Evolutionary conservation across 1,140 invertebrate genomes (phyloP).

Genomic region (Drosophila ercepeae): DNA sequence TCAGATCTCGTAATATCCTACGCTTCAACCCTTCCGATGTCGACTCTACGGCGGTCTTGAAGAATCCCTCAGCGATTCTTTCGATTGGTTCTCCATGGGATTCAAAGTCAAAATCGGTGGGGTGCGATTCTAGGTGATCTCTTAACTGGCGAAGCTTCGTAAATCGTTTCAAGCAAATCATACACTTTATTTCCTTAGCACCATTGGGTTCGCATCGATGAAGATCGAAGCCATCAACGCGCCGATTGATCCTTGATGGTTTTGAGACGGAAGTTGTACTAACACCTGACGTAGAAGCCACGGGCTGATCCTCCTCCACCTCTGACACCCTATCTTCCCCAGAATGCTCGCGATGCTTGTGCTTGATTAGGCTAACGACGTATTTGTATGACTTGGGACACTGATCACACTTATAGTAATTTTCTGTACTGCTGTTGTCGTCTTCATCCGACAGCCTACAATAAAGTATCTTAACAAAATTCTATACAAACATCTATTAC

Average conservation of each 20-base stretch:
- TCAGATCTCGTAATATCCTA: conserved; percentile 54
- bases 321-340: conserved; percentile 19
- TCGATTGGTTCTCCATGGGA: conserved; percentile 63
- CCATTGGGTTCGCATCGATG: conserved; percentile 66
- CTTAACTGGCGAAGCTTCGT: conserved; percentile 54
- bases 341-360: conserved; percentile 55
- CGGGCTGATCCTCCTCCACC: conserved; percentile 24
- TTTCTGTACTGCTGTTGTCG: conserved; percentile 35
- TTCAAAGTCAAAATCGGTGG: conserved; percentile 54
- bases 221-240: conserved; percentile 56
- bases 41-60: conserved; percentile 65
- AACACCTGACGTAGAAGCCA: conserved; percentile 33
- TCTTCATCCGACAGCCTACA: conserved; percentile 60
- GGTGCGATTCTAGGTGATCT: conserved; percentile 50
- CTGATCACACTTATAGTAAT: conserved; percentile 68
- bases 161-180: conserved; percentile 65
- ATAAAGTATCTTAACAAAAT: not conserved
- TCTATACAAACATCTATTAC: not conserved
- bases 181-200: conserved; percentile 65
- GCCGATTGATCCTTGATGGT: conserved; percentile 55
- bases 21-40: conserved; percentile 50
- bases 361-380: conserved; percentile 66
- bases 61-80: conserved; percentile 66
- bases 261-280: conserved; percentile 10
- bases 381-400: conserved; percentile 65